Conservation (phyloP, 2,888 invertebrate species). For the Phymatocera aterrima region DNA sequence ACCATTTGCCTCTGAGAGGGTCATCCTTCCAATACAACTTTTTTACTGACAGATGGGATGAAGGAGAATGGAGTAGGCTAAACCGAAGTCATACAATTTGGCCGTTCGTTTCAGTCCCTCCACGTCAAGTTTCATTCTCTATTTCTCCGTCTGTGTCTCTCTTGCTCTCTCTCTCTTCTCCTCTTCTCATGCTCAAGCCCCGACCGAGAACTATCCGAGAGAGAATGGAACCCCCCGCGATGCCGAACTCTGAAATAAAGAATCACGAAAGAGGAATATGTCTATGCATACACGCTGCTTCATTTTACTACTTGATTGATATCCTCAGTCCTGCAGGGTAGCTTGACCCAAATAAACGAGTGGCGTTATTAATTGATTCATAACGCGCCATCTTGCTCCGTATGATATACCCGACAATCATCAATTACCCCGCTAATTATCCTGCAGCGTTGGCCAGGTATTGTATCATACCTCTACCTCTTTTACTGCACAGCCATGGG, state of each 20-base stretch:
- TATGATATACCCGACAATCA: conserved; percentile 59
- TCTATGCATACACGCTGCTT: conserved; percentile 50
- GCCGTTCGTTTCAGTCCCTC: not conserved
- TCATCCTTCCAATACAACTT: not conserved
- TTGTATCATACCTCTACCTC: not conserved
- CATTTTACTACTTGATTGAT: conserved; percentile 59
- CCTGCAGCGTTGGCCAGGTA: conserved; percentile 55
- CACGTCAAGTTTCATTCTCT: not conserved
- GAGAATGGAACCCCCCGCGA: conserved; percentile 35
- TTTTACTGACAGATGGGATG: conserved; percentile 14
- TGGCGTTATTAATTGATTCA: conserved; percentile 63
- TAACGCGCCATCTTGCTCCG: conserved; percentile 60
- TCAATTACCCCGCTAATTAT: conserved; percentile 61
- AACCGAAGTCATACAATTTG: conserved; percentile 26
- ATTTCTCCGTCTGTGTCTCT: not conserved
- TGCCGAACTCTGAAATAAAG: conserved; percentile 52
- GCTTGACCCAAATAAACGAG: conserved; percentile 55
- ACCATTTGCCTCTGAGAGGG: not conserved
- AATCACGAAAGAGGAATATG: conserved; percentile 46
- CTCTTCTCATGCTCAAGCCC: conserved; percentile 1
- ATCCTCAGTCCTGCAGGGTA: conserved; percentile 44
- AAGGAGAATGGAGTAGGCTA: conserved; percentile 6
- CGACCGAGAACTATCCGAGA: conserved; percentile 34
- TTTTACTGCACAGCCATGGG: not conserved
- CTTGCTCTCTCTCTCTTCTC: not conserved